These are phyloP conservation scores for Theocolax elegans DNA, from an alignment of 1,140 invertebrate species.

Conservation along the genomic window DNA sequence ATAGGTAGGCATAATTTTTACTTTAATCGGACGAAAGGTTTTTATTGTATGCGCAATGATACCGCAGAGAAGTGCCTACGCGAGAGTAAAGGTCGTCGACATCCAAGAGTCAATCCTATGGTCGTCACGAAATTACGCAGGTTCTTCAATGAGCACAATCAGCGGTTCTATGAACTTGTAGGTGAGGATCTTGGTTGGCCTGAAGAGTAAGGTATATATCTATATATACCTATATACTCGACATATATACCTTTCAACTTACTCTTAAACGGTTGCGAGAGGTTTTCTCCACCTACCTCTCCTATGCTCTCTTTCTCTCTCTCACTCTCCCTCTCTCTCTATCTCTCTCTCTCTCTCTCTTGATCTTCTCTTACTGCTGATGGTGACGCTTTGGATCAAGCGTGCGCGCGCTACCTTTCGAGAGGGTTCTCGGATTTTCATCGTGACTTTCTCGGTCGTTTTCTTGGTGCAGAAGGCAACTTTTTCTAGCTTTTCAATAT, in stretches of 20 bases:
- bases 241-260: no score
- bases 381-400: no score
- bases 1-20: slow-evolving; percentile 93
- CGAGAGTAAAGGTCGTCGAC: slow-evolving; percentile 93
- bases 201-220: slow-evolving; percentile 66
- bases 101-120: slow-evolving; percentile 86
- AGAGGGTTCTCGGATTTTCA: no score
- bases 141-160: slow-evolving; percentile 96
- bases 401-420: no score
- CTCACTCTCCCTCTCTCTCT: not conserved
- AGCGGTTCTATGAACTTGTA: slow-evolving; percentile 93
- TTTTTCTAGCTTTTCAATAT: no score
- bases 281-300: not conserved
- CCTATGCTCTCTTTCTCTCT: not conserved
- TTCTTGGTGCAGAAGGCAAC: no score
- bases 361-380: no score
- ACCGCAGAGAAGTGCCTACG: slow-evolving; percentile 90
- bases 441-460: no score
- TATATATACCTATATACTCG: no score
- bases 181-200: slow-evolving; percentile 93
- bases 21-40: slow-evolving; percentile 96
- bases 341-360: not conserved
- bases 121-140: slow-evolving; percentile 89
- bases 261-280: no score
- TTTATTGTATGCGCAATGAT: slow-evolving; percentile 92